These are phyloP conservation scores for Aphidius ervi DNA, from an alignment of 1,140 invertebrate genomes.

Conservation along the genomic window DNA sequence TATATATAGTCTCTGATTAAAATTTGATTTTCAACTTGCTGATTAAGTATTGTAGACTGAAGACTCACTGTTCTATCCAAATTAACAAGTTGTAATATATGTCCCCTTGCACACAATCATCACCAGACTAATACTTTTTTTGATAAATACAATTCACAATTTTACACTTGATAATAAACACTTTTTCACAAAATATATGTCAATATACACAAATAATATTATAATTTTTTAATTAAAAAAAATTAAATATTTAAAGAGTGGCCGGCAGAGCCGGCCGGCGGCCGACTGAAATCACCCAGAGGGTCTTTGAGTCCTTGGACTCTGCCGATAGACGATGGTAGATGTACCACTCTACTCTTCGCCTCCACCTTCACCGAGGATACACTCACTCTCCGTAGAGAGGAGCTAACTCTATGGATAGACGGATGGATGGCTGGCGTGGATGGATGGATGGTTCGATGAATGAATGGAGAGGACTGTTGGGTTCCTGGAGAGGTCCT, in stretches of 20 bases:
- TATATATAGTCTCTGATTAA: no score
- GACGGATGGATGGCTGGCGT: slow-evolving; percentile 26
- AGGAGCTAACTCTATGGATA: slow-evolving; percentile 37
- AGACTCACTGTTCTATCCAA: no score
- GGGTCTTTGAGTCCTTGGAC: slow-evolving; percentile 47
- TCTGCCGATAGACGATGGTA: slow-evolving; percentile 47
- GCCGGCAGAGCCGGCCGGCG: slow-evolving; percentile 51
- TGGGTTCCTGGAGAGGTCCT: slow-evolving; percentile 54
- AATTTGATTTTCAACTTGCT: no score
- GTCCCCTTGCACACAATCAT: no score
- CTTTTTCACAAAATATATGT: no score
- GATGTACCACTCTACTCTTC: slow-evolving; percentile 45
- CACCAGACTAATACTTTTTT: no score
- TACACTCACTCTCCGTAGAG: slow-evolving; percentile 45
- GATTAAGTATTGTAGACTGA: no score
- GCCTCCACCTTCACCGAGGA: slow-evolving; percentile 49
- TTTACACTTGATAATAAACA: no score
- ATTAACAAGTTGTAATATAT: no score
- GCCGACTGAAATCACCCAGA: slow-evolving; percentile 47
- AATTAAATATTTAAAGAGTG: slow-evolving; percentile 24
- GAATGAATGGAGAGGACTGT: slow-evolving; percentile 47
- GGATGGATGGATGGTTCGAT: slow-evolving; percentile 32
- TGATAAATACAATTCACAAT: no score
- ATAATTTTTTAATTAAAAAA: no score
- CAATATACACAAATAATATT: no score